phyloP scores from a whole-genome alignment of 2,113 vertebrate genomes.

The Macroglossus sobrinus region DNA sequence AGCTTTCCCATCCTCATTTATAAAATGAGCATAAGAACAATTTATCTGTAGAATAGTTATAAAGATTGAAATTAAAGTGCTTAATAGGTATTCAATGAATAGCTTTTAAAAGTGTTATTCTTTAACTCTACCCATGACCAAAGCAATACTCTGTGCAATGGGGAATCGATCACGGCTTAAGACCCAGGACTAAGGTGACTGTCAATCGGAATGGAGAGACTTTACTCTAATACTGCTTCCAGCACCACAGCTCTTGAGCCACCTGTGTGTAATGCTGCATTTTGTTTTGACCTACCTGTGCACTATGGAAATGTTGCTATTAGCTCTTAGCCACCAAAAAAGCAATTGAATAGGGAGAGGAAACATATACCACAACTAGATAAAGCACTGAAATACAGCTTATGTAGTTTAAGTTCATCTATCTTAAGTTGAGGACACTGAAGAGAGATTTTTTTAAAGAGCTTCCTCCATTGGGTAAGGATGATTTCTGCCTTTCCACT shows the following conservation, averaged over 20 bases:
- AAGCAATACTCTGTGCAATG: background rate
- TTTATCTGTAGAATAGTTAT: background rate
- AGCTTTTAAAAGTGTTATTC: background rate
- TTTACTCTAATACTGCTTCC: background rate
- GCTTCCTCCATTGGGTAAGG: constrained; percentile 65
- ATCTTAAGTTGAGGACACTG: constrained; percentile 53
- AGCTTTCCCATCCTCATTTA: background rate
- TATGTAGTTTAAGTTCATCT: constrained; percentile 44
- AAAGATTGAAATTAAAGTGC: background rate
- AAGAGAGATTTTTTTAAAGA: constrained; percentile 44
- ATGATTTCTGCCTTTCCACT: constrained; percentile 57
- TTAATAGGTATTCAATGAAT: background rate
- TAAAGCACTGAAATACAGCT: constrained; percentile 19
- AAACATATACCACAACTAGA: constrained; percentile 11
- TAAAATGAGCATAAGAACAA: background rate
- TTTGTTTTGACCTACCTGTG: background rate
- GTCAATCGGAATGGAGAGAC: background rate
- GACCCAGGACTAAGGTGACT: background rate
- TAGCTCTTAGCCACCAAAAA: background rate
- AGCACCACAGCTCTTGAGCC: background rate
- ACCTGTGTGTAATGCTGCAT: background rate
- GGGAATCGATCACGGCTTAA: background rate
- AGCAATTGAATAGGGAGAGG: background rate
- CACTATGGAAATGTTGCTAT: background rate
- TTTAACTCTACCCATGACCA: background rate